Conservation (phyloP, 2,888 invertebrate species). For the Miltochrista miniata region DNA sequence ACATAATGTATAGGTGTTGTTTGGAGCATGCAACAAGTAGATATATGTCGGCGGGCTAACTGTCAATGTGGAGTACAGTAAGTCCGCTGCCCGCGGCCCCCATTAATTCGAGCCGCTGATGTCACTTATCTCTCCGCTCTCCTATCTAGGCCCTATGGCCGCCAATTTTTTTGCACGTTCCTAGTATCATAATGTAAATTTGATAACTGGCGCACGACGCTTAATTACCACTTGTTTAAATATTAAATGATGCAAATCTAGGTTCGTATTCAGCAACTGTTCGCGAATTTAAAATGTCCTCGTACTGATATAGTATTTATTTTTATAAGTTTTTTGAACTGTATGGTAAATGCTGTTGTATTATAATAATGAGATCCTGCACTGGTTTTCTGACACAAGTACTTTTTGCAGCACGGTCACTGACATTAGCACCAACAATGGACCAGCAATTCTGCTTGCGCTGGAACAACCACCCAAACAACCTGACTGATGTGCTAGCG, state of each 20-base stretch:
- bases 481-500: slow-evolving; percentile 94
- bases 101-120: slow-evolving; percentile 83
- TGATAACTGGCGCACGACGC: slow-evolving; percentile 73
- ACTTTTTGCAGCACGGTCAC: slow-evolving; percentile 79
- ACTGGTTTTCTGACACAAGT: slow-evolving; percentile 19
- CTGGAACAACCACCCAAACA: slow-evolving; percentile 97
- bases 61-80: slow-evolving; percentile 84
- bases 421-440: slow-evolving; percentile 85
- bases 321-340: slow-evolving; percentile 27
- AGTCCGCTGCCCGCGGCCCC: slow-evolving; percentile 81
- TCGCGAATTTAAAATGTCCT: slow-evolving; percentile 42
- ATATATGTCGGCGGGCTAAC: slow-evolving; percentile 83
- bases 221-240: slow-evolving; percentile 70
- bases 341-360: slow-evolving; percentile 9
- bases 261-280: slow-evolving; percentile 54
- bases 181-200: slow-evolving; percentile 74
- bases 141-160: slow-evolving; percentile 83
- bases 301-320: slow-evolving; percentile 43
- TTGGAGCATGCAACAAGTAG: slow-evolving; percentile 83
- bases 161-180: slow-evolving; percentile 81
- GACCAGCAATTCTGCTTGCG: slow-evolving; percentile 96
- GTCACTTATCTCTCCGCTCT: slow-evolving; percentile 82
- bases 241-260: slow-evolving; percentile 62
- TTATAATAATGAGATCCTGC: slow-evolving; percentile 6
- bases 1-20: slow-evolving; percentile 82